Evolutionary conservation across 2,113 vertebrate genomes (phyloP).

Genomic region (Notiomystis cincta): DNA sequence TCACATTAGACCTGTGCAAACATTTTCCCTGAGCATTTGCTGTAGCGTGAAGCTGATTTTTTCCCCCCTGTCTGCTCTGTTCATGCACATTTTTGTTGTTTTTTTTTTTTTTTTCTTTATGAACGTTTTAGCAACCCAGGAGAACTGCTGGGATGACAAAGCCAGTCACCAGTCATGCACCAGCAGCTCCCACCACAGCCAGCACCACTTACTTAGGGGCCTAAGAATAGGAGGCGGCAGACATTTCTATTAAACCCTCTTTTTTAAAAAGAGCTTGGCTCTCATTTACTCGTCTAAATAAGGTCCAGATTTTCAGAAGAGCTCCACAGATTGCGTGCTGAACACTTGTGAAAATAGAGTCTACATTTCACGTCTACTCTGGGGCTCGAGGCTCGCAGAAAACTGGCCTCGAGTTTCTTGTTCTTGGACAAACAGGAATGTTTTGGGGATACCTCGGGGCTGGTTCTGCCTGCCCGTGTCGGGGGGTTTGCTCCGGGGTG

Average conservation of each 20-base stretch:
- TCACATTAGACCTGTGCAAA: slow-evolving; percentile 31
- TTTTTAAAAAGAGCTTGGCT: slow-evolving; percentile 49
- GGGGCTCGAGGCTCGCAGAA: slow-evolving; percentile 11
- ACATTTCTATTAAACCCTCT: slow-evolving; percentile 50
- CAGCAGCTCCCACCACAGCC: slow-evolving; percentile 20
- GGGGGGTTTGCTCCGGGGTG: neutral
- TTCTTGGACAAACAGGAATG: slow-evolving; percentile 14
- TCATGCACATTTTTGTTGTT: neutral
- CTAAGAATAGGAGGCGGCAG: slow-evolving; percentile 58
- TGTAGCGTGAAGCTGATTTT: neutral
- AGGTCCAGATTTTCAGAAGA: slow-evolving; percentile 61
- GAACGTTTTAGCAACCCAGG: neutral
- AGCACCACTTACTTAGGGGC: slow-evolving; percentile 47
- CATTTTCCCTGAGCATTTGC: slow-evolving; percentile 2
- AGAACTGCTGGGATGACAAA: slow-evolving; percentile 25
- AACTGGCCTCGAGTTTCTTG: neutral
- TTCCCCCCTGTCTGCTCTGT: neutral
- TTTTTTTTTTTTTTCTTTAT: neutral
- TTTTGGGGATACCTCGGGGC: slow-evolving; percentile 7
- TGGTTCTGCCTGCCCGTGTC: neutral
- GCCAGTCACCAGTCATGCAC: slow-evolving; percentile 26
- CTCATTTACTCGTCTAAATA: slow-evolving; percentile 39
- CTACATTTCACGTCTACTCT: slow-evolving; percentile 18
- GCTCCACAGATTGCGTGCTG: slow-evolving; percentile 35
- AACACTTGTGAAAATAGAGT: slow-evolving; percentile 63